Evolutionary conservation across 2,888 invertebrate genomes (phyloP), one percentile per base, ranked within the genome.

Genomic region (Parascotia fuliginaria): DNA sequence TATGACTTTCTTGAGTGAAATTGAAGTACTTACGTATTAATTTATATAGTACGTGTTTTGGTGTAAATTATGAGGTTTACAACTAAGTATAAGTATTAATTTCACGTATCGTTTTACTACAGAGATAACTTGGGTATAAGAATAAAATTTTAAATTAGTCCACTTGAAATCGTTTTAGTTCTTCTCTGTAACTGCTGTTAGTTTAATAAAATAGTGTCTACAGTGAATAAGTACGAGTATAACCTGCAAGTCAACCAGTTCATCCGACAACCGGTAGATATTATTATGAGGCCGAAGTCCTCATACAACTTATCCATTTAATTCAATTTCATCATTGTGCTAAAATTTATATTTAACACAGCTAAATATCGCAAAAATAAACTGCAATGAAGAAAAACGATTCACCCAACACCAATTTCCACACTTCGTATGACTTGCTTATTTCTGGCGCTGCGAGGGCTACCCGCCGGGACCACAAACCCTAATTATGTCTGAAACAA

Each of bases 401-500:
- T 33, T 15, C 7, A 42, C 37, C 16, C 15, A 19, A 40, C 38
- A 28, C 14, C 37, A 15, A 27, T 28, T 32, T 19, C 40, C n/a
- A 31, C 19, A 32, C 31, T 59, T 59, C 54, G 61, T 65, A 73
- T 89, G 88, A 90, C 87, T 90, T 86, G 89, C 89, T 76, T 63
- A 73, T 77, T 66, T 47, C 58, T 47, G 46, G 64, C 60, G 55
- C 61, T n/a, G n/a, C n/a, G n/a, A n/a, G 49, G 58, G 60, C 65
- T 55, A 59, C 81, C 87, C 85, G 62, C 54, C 65, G 90, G 89
- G 88, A 85, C 87, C 83, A 88, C 90, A 89, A 89, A 91, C 90
- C 89, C 78, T 90, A 92, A 92, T 92, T 92, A 91, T 80, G 80
- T 79, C 81, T 84, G 88, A 89, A 90, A 92, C 91, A 92, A 91